phyloP scores from a whole-genome alignment of 2,888 invertebrate genomes.

The Xanthorhoe designata region DNA sequence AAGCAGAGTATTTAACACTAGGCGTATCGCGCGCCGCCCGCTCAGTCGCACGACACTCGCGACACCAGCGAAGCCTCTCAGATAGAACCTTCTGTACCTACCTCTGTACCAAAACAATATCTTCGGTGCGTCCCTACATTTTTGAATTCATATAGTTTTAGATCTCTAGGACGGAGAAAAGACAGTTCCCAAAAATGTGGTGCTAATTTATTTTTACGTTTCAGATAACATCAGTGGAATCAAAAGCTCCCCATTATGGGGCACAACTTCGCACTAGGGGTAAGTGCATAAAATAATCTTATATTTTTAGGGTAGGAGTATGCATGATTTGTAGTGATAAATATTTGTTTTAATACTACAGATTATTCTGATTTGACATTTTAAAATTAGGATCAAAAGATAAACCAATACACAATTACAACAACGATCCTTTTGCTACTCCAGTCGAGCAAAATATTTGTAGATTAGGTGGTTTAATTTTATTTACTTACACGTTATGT shows the following conservation, averaged over 20 bases:
- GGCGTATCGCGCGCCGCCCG: slow-evolving; percentile 69
- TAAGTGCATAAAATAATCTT: slow-evolving; percentile 54
- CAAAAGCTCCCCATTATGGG: slow-evolving; percentile 75
- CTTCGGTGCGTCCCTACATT: slow-evolving; percentile 42
- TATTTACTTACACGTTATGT: no score
- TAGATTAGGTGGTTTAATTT: no score
- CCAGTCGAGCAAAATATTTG: no score
- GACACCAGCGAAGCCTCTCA: slow-evolving; percentile 63
- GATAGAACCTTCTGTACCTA: slow-evolving; percentile 48
- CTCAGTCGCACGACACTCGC: slow-evolving; percentile 73
- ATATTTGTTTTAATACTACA: no score
- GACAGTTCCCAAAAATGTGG: slow-evolving; percentile 5
- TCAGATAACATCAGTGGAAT: slow-evolving; percentile 54
- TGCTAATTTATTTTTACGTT: slow-evolving; percentile 40
- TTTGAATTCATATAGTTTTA: slow-evolving; percentile 38
- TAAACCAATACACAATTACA: no score
- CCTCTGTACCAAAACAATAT: slow-evolving; percentile 40
- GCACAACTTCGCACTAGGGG: slow-evolving; percentile 64
- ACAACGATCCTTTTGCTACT: no score
- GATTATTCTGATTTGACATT: no score
- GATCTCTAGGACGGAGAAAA: slow-evolving; percentile 37
- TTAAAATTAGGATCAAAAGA: no score
- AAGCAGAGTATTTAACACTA: slow-evolving; percentile 80
- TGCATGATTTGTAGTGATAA: no score
- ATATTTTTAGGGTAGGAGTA: not conserved